Evolutionary conservation across 37 sponge, comb jelly and placozoan species (phyloP).

Genomic region (Ephydatia muelleri): DNA sequence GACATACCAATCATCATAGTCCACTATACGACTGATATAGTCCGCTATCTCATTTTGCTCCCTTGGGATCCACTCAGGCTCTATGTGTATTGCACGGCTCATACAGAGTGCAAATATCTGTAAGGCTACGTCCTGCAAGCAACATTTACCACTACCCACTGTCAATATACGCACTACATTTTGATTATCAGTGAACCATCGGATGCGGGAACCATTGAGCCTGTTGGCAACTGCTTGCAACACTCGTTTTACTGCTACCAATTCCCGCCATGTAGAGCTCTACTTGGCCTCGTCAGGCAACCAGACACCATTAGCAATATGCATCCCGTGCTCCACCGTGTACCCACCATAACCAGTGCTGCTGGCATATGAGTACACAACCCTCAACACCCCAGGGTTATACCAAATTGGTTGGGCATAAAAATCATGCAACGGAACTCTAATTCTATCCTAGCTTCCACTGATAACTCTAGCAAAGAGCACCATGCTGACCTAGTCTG

Average conservation of each 20-base stretch:
- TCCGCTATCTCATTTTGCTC: slow-evolving; percentile 23
- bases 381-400: slow-evolving; percentile 2
- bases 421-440: too few relatives aligned
- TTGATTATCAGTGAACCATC: slow-evolving; percentile 42
- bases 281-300: background rate
- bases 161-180: slow-evolving; percentile 25
- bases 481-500: too few relatives aligned
- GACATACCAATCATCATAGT: too few relatives aligned
- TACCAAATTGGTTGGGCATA: too few relatives aligned
- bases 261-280: slow-evolving; percentile 41
- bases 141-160: slow-evolving; percentile 7
- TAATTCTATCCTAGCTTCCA: too few relatives aligned
- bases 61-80: slow-evolving; percentile 44
- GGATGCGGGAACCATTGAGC: background rate
- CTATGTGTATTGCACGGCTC: background rate
- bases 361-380: too few relatives aligned
- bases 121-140: slow-evolving; percentile 21
- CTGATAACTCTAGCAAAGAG: too few relatives aligned
- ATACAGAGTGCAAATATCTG: slow-evolving; percentile 4
- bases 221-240: slow-evolving; percentile 1
- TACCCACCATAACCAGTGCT: too few relatives aligned
- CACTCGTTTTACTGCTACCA: slow-evolving; percentile 11
- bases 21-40: slow-evolving; percentile 11
- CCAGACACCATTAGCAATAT: too few relatives aligned
- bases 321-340: too few relatives aligned